Conservation (phyloP, 37 sponge, comb jelly and placozoan genomes). For the Beroe forskalii region DNA sequence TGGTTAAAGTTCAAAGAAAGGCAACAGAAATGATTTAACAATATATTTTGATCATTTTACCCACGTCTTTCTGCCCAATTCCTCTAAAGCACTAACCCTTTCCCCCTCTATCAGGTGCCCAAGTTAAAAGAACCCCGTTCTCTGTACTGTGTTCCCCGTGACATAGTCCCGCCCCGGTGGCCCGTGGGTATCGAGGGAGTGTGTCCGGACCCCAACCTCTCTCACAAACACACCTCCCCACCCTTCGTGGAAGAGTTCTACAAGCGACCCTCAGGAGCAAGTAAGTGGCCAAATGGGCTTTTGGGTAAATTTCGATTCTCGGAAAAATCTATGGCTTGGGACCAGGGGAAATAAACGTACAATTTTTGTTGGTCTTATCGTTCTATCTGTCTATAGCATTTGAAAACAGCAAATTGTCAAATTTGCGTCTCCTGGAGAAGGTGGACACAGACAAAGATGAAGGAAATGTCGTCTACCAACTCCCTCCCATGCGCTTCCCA, state of each 20-base stretch:
- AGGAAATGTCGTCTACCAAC: slow-evolving; percentile 42
- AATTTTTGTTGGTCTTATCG: too few relatives aligned
- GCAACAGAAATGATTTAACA: too few relatives aligned
- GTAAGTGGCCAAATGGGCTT: too few relatives aligned
- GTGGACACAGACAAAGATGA: slow-evolving; percentile 56
- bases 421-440: slow-evolving; percentile 44
- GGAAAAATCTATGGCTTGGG: too few relatives aligned
- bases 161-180: slow-evolving; percentile 38
- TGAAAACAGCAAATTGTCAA: too few relatives aligned
- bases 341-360: too few relatives aligned
- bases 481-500: slow-evolving; percentile 57
- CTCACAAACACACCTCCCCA: slow-evolving; percentile 36
- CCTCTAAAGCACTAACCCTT: too few relatives aligned
- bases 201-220: slow-evolving; percentile 29
- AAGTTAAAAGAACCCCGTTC: slow-evolving; percentile 58
- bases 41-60: too few relatives aligned
- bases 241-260: slow-evolving; percentile 55
- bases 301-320: too few relatives aligned
- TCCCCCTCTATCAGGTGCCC: slow-evolving; percentile 39
- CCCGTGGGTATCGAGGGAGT: slow-evolving; percentile 43
- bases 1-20: too few relatives aligned
- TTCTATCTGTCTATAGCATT: too few relatives aligned
- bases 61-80: too few relatives aligned
- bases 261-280: slow-evolving; percentile 59
- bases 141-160: slow-evolving; percentile 62